Percentiles rank a stretch among this genome's conserved stretches.
Evolutionary conservation across 2,888 invertebrate genomes (phyloP).

Genomic region (Polydrusus tereticollis): DNA sequence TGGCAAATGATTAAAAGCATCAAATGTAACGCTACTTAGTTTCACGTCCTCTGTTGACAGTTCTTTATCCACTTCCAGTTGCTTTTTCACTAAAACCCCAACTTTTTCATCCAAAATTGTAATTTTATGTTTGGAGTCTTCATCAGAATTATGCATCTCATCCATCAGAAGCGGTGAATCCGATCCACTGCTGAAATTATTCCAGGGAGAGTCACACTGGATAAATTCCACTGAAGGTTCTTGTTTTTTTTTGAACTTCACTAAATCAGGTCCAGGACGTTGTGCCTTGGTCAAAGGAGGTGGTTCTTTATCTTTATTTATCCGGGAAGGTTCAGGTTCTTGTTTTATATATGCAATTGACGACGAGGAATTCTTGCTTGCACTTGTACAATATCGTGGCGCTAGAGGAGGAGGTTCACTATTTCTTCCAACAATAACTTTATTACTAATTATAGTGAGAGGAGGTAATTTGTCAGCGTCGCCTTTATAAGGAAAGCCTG

Average conservation of each 20-base stretch:
- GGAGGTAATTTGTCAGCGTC: constrained; percentile 28
- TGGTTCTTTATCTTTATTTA: not conserved
- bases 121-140: not conserved
- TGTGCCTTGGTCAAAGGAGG: not conserved
- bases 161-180: not conserved
- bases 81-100: not conserved
- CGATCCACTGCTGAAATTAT: not conserved
- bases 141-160: not conserved
- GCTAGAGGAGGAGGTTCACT: not conserved
- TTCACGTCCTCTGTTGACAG: too few species aligned
- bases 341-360: not conserved
- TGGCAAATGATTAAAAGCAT: not conserved
- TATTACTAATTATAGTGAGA: constrained; percentile 19
- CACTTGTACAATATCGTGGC: too few species aligned
- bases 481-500: constrained; percentile 40
- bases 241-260: not conserved
- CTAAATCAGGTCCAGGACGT: not conserved
- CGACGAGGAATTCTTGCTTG: not conserved
- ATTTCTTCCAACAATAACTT: too few species aligned
- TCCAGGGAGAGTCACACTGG: not conserved
- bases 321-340: not conserved
- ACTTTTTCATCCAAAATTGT: not conserved
- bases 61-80: not conserved
- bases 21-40: too few species aligned
- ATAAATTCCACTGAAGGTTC: not conserved